A percentile compares a stretch with the other conserved stretches of the same genome.
Conservation (phyloP, 2,797 vertebrate genomes). For the Coranthus polyacanthus region DNA sequence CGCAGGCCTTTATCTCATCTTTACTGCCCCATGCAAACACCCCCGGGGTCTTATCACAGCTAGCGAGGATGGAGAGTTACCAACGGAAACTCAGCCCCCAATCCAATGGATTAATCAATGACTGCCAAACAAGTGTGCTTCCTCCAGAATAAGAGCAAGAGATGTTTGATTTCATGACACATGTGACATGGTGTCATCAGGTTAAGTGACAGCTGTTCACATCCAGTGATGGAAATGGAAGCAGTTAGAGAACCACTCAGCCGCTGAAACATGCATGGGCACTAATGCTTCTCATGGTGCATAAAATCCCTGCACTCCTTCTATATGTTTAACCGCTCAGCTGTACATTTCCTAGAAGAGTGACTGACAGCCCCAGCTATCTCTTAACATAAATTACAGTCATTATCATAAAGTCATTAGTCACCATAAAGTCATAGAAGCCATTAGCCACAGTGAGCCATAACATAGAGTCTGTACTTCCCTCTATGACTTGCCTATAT, state of each 20-base stretch:
- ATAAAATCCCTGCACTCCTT: not conserved
- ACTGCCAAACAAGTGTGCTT: slow-evolving; percentile 57
- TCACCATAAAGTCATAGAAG: not conserved
- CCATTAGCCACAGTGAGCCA: slow-evolving; percentile 34
- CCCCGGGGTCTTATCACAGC: slow-evolving; percentile 33
- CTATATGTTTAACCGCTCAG: slow-evolving; percentile 32
- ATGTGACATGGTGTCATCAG: slow-evolving; percentile 14
- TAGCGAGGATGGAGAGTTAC: not conserved
- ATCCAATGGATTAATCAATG: slow-evolving; percentile 52
- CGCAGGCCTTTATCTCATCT: slow-evolving; percentile 61
- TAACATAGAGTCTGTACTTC: slow-evolving; percentile 10
- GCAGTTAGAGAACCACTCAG: slow-evolving; percentile 26
- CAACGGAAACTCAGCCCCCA: slow-evolving; percentile 27
- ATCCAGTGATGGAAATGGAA: slow-evolving; percentile 19
- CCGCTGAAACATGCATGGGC: slow-evolving; percentile 9
- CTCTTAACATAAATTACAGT: slow-evolving; percentile 21
- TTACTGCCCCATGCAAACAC: slow-evolving; percentile 75
- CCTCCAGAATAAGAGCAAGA: slow-evolving; percentile 26
- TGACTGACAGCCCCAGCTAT: not conserved
- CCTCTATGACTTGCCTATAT: not conserved
- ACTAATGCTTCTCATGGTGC: slow-evolving; percentile 19
- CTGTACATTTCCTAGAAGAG: slow-evolving; percentile 14
- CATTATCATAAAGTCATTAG: slow-evolving; percentile 48
- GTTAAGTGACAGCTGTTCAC: slow-evolving; percentile 11
- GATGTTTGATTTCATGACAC: slow-evolving; percentile 32